Base-by-base conservation (phyloP, 1,140 invertebrate genomes). In the Diachasmimorpha longicaudata region DNA sequence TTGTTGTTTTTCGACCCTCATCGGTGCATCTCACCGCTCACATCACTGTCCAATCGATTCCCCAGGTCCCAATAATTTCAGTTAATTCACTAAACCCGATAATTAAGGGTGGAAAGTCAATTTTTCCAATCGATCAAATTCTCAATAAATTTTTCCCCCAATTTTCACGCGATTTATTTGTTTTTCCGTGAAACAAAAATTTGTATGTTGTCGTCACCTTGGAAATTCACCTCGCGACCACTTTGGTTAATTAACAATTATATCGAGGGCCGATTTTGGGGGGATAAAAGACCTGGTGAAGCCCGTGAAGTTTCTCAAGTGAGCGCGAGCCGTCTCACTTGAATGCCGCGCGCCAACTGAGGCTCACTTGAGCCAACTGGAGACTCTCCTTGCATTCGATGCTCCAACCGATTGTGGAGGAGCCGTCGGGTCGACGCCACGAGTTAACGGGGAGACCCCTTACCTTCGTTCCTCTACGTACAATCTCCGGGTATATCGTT, bases 281-380 rank as follows among this genome's bases (percentile, higher is more conserved):
- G 3, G 39, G 2, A 42, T 11, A 42, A 42, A 42, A 42, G 11
- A 55, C 5, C 19, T 55, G 48, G 6, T 55, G 19, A 55, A 13
- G 23, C 2, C 21, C 14, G 5, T 13, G 23, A 63, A 63, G 23
- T 19, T n/a, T 0, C 6, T 25, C 6, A 25, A 63, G 58, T 25
- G 58, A 25, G 58, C 58, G 42, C 67, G 71, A 71, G 58, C 72
- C 76, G 76, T 70, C 69, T 74, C 63, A 42, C 69, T 74, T 63
- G 76, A 36, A 74, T 74, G 76, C 76, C 76, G 76, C 76, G 76
- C 76, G 72, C 72, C 68, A 69, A 77, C 76, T 77, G 76, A 77
- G 70, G 6, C n/a, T 36, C 36, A 37, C 31, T 68, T 36, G 14
- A 39, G 4, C 31, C 36, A 8, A 31, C 9, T 66, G 48, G 58